phyloP scores from a whole-genome alignment of 2,888 invertebrate species.

The Acleris sparsana region DNA sequence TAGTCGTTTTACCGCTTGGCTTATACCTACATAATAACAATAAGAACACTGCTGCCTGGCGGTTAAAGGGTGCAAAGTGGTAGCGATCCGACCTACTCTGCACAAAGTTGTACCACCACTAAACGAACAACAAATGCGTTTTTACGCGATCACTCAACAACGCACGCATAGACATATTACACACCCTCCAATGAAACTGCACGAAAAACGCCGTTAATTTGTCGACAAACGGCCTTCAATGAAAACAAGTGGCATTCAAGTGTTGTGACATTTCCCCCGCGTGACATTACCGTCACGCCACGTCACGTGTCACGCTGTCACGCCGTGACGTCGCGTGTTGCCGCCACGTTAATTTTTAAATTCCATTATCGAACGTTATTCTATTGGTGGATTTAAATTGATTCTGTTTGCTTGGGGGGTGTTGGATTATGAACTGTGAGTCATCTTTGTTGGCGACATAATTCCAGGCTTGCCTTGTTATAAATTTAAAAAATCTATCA shows the following conservation, averaged over 20 bases:
- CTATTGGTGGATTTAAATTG: constrained; percentile 49
- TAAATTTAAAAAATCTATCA: background rate
- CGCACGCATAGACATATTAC: too few relatives aligned
- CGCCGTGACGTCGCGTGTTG: constrained; percentile 67
- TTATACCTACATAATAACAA: too few relatives aligned
- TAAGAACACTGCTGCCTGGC: too few relatives aligned
- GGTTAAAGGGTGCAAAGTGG: too few relatives aligned
- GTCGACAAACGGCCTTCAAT: too few relatives aligned
- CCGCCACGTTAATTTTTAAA: constrained; percentile 69
- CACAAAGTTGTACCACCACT: too few relatives aligned
- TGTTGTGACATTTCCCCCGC: constrained; percentile 60
- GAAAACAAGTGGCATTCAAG: constrained; percentile 2
- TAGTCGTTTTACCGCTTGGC: too few relatives aligned
- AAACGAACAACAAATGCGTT: too few relatives aligned
- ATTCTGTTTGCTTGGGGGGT: constrained; percentile 45
- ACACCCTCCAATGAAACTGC: too few relatives aligned
- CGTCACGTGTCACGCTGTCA: constrained; percentile 51
- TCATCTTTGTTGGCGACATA: constrained; percentile 24
- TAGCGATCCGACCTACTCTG: too few relatives aligned
- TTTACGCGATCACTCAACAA: too few relatives aligned
- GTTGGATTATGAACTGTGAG: constrained; percentile 25
- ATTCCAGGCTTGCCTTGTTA: constrained; percentile 1
- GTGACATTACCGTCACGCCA: constrained; percentile 55
- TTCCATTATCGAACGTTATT: constrained; percentile 69
- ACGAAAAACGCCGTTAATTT: too few relatives aligned